A percentile compares a stretch with the other conserved stretches of the same genome.
These are phyloP conservation scores for Margarornis squamiger DNA, from an alignment of 2,797 vertebrate species.

Conservation along the genomic window DNA sequence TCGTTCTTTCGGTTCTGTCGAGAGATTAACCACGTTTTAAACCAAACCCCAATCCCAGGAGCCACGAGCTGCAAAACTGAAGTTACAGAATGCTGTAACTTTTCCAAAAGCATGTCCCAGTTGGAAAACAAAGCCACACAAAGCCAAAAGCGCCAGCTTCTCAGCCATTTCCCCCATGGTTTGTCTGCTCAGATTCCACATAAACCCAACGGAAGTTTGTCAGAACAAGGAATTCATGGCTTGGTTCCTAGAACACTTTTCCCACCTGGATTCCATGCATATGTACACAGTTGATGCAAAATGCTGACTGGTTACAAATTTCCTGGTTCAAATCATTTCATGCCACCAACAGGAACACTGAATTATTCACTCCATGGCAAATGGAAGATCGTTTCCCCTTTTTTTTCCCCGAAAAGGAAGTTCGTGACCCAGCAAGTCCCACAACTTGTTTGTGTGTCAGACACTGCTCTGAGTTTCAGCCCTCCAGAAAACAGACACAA, in stretches of 20 bases:
- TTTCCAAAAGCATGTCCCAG: background rate
- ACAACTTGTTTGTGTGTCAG: background rate
- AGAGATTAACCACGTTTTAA: background rate
- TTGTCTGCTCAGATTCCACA: background rate
- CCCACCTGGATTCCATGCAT: background rate
- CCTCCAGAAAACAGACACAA: accelerated
- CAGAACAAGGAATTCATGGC: background rate
- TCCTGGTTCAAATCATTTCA: background rate
- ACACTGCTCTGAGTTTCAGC: background rate
- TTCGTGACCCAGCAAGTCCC: background rate
- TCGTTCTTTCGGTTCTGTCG: conserved; percentile 92
- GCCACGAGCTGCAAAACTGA: background rate
- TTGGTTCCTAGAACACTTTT: background rate
- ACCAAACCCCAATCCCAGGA: background rate
- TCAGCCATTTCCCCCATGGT: background rate
- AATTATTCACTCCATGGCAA: background rate
- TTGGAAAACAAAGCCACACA: background rate
- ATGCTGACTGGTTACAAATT: background rate
- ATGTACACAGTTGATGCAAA: background rate
- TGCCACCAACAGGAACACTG: background rate
- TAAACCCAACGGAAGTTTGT: background rate
- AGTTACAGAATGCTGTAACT: background rate
- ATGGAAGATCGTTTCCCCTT: accelerated
- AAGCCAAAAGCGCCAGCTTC: background rate
- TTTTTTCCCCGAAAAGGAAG: background rate